Base-by-base conservation (phyloP, 2,888 invertebrate genomes). In the Dolichomitus sp. region DNA sequence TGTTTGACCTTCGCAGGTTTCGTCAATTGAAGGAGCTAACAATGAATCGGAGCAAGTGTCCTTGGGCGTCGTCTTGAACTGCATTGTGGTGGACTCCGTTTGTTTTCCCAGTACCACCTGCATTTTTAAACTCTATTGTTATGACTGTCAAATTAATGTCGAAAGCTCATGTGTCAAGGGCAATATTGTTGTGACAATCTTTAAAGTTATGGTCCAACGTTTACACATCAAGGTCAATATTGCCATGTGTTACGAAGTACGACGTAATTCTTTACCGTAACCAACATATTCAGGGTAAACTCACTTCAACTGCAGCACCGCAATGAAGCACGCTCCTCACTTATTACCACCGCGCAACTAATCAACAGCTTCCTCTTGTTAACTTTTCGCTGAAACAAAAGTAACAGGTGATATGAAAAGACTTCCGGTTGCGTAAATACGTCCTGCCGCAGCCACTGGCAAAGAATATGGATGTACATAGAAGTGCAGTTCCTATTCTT, bases 191-290 rank as follows among this genome's bases (percentile, higher is more conserved):
- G 33, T 33, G 6, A 3, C 33, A 33, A 6, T 6, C 6, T 33
- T 33, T 33, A 4, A 33, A 33, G 33, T 6, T 4, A 33, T 4
- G 4, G 4, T 33, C 33, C 33, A 33, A 33, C 4, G 33, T 33
- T 33, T 33, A 33, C 33, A 6, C 6, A 0, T 50, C 19, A 50
- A 50, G 50, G 50, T 50, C 50, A 7, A 17, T 9, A 9, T 50
- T 17, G 19, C 19, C 0, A 50, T 50, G 17, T 50, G 48, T 19
- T 50, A 50, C 50, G 1, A 19, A 52, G 4, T 52, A 11, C 52
- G 23, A 23, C 52, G 23, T 12, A 52, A 23, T 52, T 23, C 11
- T 23, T 52, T 52, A 52, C 52, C 52, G 52, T 52, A 52, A 52
- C 14, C 11, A 23, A 19, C 12, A 23, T 9, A 23, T 33, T 33